Base-by-base conservation (phyloP, 2,113 vertebrate species). In the Zingel zingel region DNA sequence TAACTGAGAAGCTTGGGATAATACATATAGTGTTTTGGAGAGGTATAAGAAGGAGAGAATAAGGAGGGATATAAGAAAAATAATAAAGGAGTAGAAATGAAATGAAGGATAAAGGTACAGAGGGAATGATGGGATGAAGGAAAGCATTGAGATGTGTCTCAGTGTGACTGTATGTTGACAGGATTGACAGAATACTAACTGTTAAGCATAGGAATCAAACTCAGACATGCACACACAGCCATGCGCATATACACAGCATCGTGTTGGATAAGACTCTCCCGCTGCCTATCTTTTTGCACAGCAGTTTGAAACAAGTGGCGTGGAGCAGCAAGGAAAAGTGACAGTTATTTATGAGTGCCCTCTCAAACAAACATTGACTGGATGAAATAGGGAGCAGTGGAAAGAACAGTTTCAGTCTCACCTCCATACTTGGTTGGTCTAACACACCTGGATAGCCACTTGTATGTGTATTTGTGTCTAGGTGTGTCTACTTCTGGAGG, bases 1-100 rank as follows among this genome's bases (percentile, higher is more conserved):
- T 93, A 93, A 93, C 87, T 93, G 90, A 92, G 92, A 83, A 91
- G 86, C 90, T 79, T 33, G 50, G 89, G 92, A 93, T 94, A 84
- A 91, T 86, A 77, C 64, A 93, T 82, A 94, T 94, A 90, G 81
- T 86, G 90, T 90, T 87, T 70, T 88, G 86, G 68, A 77, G 54
- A 85, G 77, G 39, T 43, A 43, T 43, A 86, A 85, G 71, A 81
- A 86, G 75, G 57, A 61, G 8, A 65, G 51, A 39, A 19, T 43
- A 61, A 39, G 59, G 64, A 25, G 47, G 59, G 54, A 53, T 69
- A 6, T 15, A 10, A 54, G 12, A 16, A 3, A 0, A 63, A 53
- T 25, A 18, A 59, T 43, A 82, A 70, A 63, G 2, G 54, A 66
- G 71, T 13, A 74, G 23, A 81, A 90, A 89, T 81, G 33, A 83